phyloP scores from a whole-genome alignment of 1,140 invertebrate genomes.

The Zaprionus nigranus region DNA sequence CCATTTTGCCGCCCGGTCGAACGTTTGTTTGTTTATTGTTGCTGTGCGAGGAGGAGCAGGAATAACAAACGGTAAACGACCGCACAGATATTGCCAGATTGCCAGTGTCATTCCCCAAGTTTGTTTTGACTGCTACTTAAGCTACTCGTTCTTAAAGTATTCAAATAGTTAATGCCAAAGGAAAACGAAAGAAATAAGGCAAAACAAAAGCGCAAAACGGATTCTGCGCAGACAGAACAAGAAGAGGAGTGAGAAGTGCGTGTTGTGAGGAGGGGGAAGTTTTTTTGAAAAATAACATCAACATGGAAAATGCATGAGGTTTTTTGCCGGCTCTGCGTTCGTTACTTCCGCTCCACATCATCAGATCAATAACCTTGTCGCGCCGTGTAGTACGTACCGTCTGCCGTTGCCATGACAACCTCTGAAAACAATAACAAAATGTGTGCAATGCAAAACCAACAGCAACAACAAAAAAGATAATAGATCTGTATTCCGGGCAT shows the following conservation, averaged over 20 bases:
- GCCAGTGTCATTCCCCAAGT: neutral
- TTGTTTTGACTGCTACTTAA: constrained; percentile 11
- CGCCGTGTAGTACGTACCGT: neutral
- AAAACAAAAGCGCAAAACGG: constrained; percentile 55
- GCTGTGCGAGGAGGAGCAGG: constrained; percentile 2
- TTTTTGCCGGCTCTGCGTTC: constrained; percentile 27
- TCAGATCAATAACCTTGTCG: constrained; percentile 70
- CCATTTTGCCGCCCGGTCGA: constrained; percentile 70
- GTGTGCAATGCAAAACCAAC: constrained; percentile 12
- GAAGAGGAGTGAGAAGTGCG: neutral
- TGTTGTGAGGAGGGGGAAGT: neutral
- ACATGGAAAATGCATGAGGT: constrained; percentile 61
- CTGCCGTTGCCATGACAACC: constrained; percentile 49
- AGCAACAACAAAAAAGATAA: constrained; percentile 21
- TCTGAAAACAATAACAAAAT: constrained; percentile 19
- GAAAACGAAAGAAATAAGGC: constrained; percentile 40
- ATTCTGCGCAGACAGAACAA: constrained; percentile 64
- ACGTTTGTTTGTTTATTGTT: constrained; percentile 67
- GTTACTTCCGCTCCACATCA: constrained; percentile 29
- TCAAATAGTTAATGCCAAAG: neutral
- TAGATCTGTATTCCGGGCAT: constrained; percentile 74
- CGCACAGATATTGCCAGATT: constrained; percentile 12
- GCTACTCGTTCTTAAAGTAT: neutral
- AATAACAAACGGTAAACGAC: constrained; percentile 6
- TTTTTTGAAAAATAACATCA: constrained; percentile 52